phyloP scores from a whole-genome alignment of 2,888 invertebrate species.

The Augiades crinisus region DNA sequence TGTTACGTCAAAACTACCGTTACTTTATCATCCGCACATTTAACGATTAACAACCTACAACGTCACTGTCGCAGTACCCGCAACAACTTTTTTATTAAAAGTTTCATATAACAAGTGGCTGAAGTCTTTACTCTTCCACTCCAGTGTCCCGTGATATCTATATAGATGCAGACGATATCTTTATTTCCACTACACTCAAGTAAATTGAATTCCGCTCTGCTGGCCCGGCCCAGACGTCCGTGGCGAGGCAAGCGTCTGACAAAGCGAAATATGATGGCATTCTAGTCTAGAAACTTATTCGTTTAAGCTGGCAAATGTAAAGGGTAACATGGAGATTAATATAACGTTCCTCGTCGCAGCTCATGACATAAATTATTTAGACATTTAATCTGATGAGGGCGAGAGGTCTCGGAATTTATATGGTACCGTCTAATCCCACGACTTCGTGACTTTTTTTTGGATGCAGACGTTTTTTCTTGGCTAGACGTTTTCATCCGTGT shows the following conservation, averaged over 20 bases:
- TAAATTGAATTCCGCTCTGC: constrained; percentile 17
- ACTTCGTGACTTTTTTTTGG: too few relatives aligned
- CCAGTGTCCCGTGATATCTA: neutral
- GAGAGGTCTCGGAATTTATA: too few relatives aligned
- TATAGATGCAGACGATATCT: constrained; percentile 12
- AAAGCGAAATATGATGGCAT: neutral
- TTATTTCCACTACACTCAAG: constrained; percentile 14
- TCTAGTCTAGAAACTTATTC: constrained; percentile 13
- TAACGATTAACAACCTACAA: too few relatives aligned
- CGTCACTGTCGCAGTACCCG: too few relatives aligned
- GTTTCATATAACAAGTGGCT: neutral
- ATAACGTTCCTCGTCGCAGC: too few relatives aligned
- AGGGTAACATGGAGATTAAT: neutral
- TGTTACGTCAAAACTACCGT: too few relatives aligned
- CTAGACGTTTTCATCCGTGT: too few relatives aligned
- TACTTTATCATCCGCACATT: too few relatives aligned
- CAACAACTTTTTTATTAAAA: neutral
- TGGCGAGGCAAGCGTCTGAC: neutral
- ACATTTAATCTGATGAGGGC: too few relatives aligned
- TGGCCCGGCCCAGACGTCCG: constrained; percentile 2
- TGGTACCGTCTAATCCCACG: too few relatives aligned
- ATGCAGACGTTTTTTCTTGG: too few relatives aligned
- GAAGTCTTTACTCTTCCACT: neutral
- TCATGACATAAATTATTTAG: too few relatives aligned
- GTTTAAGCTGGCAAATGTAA: constrained; percentile 1